These are phyloP conservation scores for Koerneria pararmatus DNA, from an alignment of 2,888 invertebrate species.

Conservation along the genomic window DNA sequence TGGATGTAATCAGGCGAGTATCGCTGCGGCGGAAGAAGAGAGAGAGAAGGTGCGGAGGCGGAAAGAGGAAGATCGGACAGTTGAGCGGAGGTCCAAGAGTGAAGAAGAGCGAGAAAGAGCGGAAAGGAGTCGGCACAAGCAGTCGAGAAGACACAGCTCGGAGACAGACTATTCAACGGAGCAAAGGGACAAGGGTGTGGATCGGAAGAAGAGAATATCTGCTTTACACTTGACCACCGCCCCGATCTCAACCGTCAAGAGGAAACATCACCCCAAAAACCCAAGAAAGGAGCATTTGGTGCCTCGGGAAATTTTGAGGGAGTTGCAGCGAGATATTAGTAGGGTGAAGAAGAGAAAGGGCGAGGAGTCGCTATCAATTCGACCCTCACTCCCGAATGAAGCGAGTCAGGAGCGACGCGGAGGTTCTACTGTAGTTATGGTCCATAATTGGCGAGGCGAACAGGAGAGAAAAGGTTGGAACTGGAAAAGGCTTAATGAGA, in stretches of 20 bases:
- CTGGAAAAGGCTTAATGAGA: background rate
- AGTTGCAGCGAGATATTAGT: no score
- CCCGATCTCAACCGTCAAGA: no score
- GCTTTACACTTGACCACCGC: no score
- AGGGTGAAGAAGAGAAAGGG: no score
- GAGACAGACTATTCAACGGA: conserved; percentile 10
- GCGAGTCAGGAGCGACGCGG: no score
- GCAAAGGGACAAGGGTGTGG: conserved; percentile 2
- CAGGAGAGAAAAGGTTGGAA: conserved; percentile 8
- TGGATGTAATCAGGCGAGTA: no score
- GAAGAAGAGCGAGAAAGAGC: conserved; percentile 11
- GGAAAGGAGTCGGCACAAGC: conserved; percentile 7
- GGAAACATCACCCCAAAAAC: no score
- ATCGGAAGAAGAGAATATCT: background rate
- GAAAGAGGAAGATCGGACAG: background rate
- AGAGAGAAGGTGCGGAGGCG: background rate
- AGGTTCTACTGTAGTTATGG: no score
- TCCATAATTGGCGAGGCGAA: conserved; percentile 12
- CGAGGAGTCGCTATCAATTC: no score
- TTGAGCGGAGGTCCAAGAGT: background rate
- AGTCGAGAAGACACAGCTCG: conserved; percentile 14
- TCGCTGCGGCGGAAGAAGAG: background rate
- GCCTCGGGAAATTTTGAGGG: no score
- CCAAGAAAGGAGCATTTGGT: no score
- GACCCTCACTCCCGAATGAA: no score